A percentile compares a stretch with the other conserved stretches of the same genome.
phyloP scores from a whole-genome alignment of 2,888 invertebrate genomes.

The Dolichomitus sp. region DNA sequence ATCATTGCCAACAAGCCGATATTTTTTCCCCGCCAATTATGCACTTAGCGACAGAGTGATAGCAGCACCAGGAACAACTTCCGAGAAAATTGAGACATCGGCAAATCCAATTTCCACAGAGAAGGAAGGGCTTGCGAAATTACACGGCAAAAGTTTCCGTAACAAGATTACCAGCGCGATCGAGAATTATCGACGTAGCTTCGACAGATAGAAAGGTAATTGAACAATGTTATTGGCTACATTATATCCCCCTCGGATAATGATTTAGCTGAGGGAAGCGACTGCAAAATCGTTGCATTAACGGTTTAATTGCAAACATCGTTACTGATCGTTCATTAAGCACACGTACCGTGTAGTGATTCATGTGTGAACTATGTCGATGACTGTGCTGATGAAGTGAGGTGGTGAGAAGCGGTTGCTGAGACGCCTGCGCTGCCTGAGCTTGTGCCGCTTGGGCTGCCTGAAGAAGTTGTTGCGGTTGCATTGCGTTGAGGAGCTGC shows the following conservation, averaged over 20 bases:
- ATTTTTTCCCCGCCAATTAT: slow-evolving; percentile 73
- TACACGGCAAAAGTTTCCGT: slow-evolving; percentile 73
- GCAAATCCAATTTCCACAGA: slow-evolving; percentile 77
- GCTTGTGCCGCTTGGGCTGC: slow-evolving; percentile 84
- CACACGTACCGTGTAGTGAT: slow-evolving; percentile 81
- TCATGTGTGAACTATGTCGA: slow-evolving; percentile 83
- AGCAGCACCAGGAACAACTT: background rate
- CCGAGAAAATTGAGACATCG: slow-evolving; percentile 71
- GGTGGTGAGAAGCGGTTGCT: slow-evolving; percentile 82
- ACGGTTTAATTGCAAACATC: background rate
- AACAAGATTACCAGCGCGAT: slow-evolving; percentile 77
- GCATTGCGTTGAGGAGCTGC: slow-evolving; percentile 92
- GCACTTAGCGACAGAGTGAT: slow-evolving; percentile 63
- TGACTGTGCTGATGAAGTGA: slow-evolving; percentile 83
- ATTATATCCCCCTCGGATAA: slow-evolving; percentile 28
- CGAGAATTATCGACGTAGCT: slow-evolving; percentile 73
- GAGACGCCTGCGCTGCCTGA: slow-evolving; percentile 80
- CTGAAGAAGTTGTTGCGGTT: slow-evolving; percentile 89
- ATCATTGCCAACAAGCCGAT: slow-evolving; percentile 42
- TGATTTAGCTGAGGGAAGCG: slow-evolving; percentile 40
- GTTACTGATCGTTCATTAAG: background rate
- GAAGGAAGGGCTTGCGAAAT: slow-evolving; percentile 39
- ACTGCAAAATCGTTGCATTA: background rate
- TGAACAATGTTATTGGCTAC: slow-evolving; percentile 44
- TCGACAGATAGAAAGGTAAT: slow-evolving; percentile 68